Base-by-base conservation (phyloP, 1,140 invertebrate genomes). In the Gryon sp. region DNA sequence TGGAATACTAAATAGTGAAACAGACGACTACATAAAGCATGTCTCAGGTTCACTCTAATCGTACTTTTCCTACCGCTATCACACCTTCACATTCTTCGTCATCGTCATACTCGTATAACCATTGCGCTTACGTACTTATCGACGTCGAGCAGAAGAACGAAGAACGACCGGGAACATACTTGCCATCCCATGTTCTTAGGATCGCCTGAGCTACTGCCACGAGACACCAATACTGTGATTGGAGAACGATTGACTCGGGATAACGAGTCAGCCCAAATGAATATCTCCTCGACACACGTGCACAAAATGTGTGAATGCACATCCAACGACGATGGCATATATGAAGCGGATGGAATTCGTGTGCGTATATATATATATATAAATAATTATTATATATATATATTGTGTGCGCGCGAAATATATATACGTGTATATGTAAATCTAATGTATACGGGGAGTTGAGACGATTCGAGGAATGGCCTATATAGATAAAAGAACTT, bases 161-260 rank as follows among this genome's bases (percentile, higher is more conserved):
- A 52, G 53, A 66, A 60, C 43, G 52, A 50, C 52, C 36, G 18
- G 26, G 52, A 65, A 59, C 19, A 50, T 55, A 73, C 26, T 34
- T 20, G 53, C 46, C 28, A 74, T 60, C 60, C 26, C 40, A 52
- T 60, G 55, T 75, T 66, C 55, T 68, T 46, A 68, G 40, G 72
- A 53, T 68, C 62, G 38, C 66, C 72, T 55, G 46, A 66, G 72
- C 62, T 75, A 75, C 72, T 66, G 72, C 62, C 55, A 75, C 30
- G 55, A 66, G 72, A 75, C 72, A 75, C 62, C 53, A 75, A 75
- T 66, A 40, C 62, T 75, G 62, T 65, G 72, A 66, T 75, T 75
- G 62, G 72, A 53, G 24, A 68, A 75, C 45, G 72, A 66, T 68
- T 45, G 38, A 62, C 68, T 50, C 45, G 50, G 55, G 68, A 43